phyloP scores from a whole-genome alignment of 1,140 invertebrate genomes.

The Lepidurus packardi region DNA sequence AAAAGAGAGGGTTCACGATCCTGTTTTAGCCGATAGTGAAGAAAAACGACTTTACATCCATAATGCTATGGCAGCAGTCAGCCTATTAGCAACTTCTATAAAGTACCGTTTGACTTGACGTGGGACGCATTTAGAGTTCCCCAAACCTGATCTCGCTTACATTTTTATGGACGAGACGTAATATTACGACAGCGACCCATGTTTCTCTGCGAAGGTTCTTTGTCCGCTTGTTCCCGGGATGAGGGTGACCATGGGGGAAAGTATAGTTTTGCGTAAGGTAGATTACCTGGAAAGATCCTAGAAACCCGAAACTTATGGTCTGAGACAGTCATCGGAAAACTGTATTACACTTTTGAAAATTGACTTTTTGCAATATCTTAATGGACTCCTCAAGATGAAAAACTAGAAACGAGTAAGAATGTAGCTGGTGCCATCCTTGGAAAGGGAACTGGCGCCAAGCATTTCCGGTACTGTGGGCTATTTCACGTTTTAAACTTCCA shows the following conservation, averaged over 20 bases:
- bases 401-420: not conserved
- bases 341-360: too few species aligned
- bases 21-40: not conserved
- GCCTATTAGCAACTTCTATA: not conserved
- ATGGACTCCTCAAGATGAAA: too few species aligned
- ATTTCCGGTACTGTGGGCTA: not conserved
- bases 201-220: not conserved
- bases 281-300: too few species aligned
- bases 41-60: not conserved
- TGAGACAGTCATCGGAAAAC: too few species aligned
- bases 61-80: not conserved
- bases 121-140: not conserved
- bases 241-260: too few species aligned
- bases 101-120: not conserved
- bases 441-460: not conserved
- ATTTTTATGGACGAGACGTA: not conserved
- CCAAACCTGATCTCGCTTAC: not conserved
- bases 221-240: not conserved
- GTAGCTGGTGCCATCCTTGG: not conserved
- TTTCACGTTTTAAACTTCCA: not conserved
- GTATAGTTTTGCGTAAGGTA: too few species aligned
- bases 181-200: not conserved
- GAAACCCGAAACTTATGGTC: too few species aligned
- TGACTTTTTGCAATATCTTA: too few species aligned
- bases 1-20: not conserved